phyloP scores from a whole-genome alignment of 2,888 invertebrate species.

The Globia sparganii region DNA sequence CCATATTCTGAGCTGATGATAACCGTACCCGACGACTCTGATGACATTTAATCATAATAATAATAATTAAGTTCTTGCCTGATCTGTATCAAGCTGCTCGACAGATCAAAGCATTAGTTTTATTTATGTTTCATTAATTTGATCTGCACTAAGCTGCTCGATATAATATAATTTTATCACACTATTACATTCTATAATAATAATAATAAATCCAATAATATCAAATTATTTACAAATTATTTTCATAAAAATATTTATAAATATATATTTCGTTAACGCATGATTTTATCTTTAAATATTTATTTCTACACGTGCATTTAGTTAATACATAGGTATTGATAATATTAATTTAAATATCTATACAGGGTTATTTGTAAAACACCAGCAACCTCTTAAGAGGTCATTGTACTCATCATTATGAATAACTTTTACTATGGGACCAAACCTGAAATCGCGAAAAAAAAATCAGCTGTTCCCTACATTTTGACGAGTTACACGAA shows the following conservation, averaged over 20 bases:
- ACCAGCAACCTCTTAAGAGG: no score
- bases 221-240: not conserved
- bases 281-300: constrained; percentile 18
- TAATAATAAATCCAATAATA: constrained; percentile 5
- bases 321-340: constrained; percentile 39
- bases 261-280: not conserved
- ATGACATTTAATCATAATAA: constrained; percentile 33
- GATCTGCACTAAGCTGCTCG: constrained; percentile 36
- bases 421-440: no score
- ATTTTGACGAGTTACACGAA: no score
- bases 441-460: no score
- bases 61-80: constrained; percentile 28
- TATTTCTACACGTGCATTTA: constrained; percentile 57
- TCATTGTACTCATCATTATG: no score
- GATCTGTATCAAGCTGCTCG: constrained; percentile 19
- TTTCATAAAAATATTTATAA: constrained; percentile 2
- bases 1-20: constrained; percentile 25
- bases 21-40: constrained; percentile 53
- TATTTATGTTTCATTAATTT: constrained; percentile 19
- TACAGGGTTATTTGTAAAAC: no score
- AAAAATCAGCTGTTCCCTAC: no score
- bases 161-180: not conserved
- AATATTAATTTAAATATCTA: constrained; percentile 30
- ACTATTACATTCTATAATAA: constrained; percentile 8
- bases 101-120: constrained; percentile 17